A percentile compares a stretch with the other conserved stretches of the same genome.
Evolutionary conservation across 2,113 vertebrate species (phyloP).

Genomic region (Sphyrna mokarran): DNA sequence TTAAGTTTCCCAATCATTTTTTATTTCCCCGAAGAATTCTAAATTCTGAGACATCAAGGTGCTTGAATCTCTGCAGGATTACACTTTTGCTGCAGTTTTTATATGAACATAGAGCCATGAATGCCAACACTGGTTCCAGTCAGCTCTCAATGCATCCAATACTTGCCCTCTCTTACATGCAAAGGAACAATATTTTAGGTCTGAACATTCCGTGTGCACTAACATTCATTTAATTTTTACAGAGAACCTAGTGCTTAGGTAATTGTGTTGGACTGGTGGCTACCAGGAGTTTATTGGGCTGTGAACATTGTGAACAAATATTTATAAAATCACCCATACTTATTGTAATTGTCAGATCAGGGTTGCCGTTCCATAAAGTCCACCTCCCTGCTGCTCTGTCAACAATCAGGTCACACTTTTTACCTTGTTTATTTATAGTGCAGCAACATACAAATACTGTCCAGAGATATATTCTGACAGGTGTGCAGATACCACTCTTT

Average conservation of each 20-base stretch:
- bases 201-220: background rate
- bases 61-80: background rate
- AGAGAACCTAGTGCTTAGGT: background rate
- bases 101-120: background rate
- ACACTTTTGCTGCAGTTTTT: background rate
- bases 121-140: background rate
- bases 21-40: background rate
- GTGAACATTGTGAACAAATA: background rate
- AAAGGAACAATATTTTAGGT: background rate
- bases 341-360: background rate
- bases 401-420: constrained; percentile 2
- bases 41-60: background rate
- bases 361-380: background rate
- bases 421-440: background rate
- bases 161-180: background rate
- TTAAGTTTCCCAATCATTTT: background rate
- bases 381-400: background rate
- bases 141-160: background rate
- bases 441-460: background rate
- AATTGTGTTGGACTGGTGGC: background rate
- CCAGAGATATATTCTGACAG: background rate
- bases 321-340: background rate
- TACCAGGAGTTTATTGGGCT: background rate
- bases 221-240: background rate
- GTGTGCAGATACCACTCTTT: background rate